A percentile compares a stretch with the other conserved stretches of the same genome.
Evolutionary conservation across 2,888 invertebrate genomes (phyloP).

Genomic region (Machimus rusticus): DNA sequence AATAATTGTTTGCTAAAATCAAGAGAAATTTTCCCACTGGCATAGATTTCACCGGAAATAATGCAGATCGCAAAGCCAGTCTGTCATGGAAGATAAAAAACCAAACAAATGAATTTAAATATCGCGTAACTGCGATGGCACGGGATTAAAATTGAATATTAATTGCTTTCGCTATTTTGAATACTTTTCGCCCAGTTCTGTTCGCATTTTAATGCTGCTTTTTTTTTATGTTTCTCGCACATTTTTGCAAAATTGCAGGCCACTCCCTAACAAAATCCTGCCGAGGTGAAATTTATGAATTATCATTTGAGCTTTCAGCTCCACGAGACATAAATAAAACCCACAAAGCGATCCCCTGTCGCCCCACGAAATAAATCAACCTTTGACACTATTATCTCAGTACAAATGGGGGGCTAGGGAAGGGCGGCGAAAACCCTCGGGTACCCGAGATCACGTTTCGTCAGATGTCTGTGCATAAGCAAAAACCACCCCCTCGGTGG

Average conservation of each 20-base stretch:
- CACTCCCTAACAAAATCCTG: not conserved
- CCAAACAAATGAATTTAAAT: not conserved
- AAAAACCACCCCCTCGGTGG: not conserved
- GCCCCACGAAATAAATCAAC: slow-evolving; percentile 6
- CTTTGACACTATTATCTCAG: slow-evolving; percentile 23
- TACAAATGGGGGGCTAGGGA: not conserved
- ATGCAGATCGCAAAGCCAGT: not conserved
- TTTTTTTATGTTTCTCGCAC: not conserved
- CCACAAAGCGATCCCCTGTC: not conserved
- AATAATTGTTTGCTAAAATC: not conserved
- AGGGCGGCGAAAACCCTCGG: not conserved
- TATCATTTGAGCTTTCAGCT: not conserved
- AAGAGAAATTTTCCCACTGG: not conserved
- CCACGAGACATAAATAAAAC: not conserved
- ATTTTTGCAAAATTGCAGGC: not conserved
- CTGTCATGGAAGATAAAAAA: not conserved
- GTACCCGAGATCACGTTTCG: slow-evolving; percentile 11
- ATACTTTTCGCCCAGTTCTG: not conserved
- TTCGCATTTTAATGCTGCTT: not conserved
- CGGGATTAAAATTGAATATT: not conserved
- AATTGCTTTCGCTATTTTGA: not conserved
- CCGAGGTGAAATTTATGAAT: slow-evolving; percentile 11
- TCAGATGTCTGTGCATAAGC: not conserved
- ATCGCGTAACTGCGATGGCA: not conserved
- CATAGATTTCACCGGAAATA: not conserved